Evolutionary conservation across 2,797 vertebrate genomes (phyloP).

Genomic region (Hippopotamyrus pictus): DNA sequence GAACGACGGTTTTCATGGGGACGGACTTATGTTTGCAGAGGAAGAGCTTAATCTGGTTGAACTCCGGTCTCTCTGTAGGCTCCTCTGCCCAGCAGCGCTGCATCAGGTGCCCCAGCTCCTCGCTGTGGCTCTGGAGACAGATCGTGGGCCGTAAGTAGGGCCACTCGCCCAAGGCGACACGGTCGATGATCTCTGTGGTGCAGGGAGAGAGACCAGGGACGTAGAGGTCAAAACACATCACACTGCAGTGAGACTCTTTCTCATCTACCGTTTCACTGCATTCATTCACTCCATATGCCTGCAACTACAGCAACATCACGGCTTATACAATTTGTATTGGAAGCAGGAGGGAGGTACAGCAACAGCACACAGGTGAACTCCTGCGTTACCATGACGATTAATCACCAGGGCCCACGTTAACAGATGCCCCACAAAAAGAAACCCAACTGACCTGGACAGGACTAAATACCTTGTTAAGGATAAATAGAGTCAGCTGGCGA

Average conservation of each 20-base stretch:
- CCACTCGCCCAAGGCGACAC: slow-evolving; percentile 72
- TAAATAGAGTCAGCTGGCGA: background rate
- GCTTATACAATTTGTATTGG: background rate
- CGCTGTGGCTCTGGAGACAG: slow-evolving; percentile 68
- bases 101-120: slow-evolving; percentile 85
- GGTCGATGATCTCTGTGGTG: slow-evolving; percentile 78
- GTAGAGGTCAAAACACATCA: background rate
- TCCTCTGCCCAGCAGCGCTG: slow-evolving; percentile 91
- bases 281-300: background rate
- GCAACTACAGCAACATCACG: background rate
- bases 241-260: background rate
- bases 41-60: slow-evolving; percentile 78
- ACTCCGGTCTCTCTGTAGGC: slow-evolving; percentile 77
- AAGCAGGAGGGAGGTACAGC: background rate
- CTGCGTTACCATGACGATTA: slow-evolving; percentile 9
- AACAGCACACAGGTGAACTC: background rate
- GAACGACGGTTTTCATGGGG: background rate
- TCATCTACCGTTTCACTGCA: background rate
- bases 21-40: slow-evolving; percentile 78
- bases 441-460: background rate
- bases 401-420: background rate
- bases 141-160: slow-evolving; percentile 75
- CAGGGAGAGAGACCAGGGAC: background rate
- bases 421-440: background rate
- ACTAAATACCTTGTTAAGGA: background rate